phyloP scores from a whole-genome alignment of 2,797 vertebrate genomes.

The Pipistrellus nathusii region DNA sequence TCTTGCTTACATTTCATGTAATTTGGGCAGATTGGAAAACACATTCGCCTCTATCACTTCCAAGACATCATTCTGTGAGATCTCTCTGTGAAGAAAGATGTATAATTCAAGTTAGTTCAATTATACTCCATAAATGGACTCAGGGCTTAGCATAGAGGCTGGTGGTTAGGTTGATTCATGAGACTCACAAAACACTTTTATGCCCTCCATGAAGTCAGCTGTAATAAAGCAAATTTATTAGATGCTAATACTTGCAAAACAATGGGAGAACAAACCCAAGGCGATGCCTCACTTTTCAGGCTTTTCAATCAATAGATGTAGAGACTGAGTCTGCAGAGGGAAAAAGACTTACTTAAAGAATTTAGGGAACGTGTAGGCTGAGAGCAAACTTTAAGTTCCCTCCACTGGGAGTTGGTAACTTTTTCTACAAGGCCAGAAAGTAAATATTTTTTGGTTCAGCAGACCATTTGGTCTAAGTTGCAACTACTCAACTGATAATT shows the following conservation, averaged over 20 bases:
- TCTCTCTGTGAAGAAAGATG: constrained; percentile 88
- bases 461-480: background rate
- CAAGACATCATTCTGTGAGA: constrained; percentile 90
- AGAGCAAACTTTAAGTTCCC: background rate
- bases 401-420: background rate
- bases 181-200: background rate
- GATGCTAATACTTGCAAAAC: background rate
- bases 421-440: background rate
- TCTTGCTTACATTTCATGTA: constrained; percentile 90
- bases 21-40: constrained; percentile 88
- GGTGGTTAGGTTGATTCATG: background rate
- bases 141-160: background rate
- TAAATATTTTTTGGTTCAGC: background rate
- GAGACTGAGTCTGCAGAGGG: background rate
- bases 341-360: background rate
- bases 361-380: background rate
- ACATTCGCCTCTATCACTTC: constrained; percentile 89
- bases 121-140: background rate
- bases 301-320: background rate
- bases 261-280: background rate
- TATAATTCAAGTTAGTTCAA: constrained; percentile 32
- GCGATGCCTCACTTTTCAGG: background rate
- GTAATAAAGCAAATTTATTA: background rate
- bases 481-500: background rate
- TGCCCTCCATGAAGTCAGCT: background rate